These are phyloP conservation scores for Terrapene triunguis DNA, from an alignment of 2,113 vertebrate genomes.

Conservation along the genomic window DNA sequence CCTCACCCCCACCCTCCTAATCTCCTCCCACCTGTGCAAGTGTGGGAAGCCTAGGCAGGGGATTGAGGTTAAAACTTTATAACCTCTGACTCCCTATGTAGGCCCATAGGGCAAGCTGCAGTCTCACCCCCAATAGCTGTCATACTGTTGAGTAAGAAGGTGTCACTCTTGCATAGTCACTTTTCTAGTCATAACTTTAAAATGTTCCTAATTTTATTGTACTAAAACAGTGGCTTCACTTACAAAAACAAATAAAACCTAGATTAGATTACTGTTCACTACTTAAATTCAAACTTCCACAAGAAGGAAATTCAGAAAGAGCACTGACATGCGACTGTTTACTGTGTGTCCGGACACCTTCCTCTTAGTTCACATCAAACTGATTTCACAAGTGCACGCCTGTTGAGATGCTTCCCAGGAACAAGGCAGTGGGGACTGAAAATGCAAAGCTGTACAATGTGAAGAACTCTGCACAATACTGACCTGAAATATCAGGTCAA, in stretches of 20 bases:
- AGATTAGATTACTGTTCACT: neutral
- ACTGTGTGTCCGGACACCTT: neutral
- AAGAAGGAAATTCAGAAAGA: neutral
- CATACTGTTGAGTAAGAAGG: neutral
- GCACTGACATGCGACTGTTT: neutral
- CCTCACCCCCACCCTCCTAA: neutral
- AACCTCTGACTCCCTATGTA: neutral
- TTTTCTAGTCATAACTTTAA: neutral
- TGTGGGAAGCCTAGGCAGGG: neutral
- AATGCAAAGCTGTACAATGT: neutral
- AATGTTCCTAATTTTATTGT: too few species aligned
- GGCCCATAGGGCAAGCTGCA: neutral
- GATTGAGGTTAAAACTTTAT: too few species aligned
- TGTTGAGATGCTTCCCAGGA: neutral
- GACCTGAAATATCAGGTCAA: neutral
- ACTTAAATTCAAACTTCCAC: neutral
- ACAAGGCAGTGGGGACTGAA: neutral
- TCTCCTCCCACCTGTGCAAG: neutral
- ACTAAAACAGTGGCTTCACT: neutral
- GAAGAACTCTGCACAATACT: neutral
- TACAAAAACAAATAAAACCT: neutral
- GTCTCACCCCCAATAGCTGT: neutral
- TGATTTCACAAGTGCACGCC: neutral
- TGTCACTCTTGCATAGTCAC: neutral
- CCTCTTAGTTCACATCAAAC: neutral